Percentiles rank a stretch among this genome's conserved stretches.
Conservation (phyloP, 2,113 vertebrate genomes). For the Marcusenius ussheri region DNA sequence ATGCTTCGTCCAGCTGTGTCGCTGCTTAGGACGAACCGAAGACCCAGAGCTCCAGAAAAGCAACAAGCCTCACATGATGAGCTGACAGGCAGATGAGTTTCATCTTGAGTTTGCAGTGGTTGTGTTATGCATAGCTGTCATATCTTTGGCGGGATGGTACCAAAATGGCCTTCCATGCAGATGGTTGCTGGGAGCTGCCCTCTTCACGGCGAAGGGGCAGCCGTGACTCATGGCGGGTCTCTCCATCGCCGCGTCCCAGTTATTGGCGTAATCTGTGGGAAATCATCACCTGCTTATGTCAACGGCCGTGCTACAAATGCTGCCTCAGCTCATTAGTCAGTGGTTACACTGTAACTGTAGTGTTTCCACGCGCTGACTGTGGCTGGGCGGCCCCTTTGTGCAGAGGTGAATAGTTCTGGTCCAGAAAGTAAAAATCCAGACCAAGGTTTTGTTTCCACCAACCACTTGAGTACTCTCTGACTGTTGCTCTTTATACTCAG, state of each 20-base stretch:
- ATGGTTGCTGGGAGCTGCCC: neutral
- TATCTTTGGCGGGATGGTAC: neutral
- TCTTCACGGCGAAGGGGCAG: neutral
- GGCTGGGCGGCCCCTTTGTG: neutral
- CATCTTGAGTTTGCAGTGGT: neutral
- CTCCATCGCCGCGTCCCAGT: neutral
- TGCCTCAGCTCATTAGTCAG: neutral
- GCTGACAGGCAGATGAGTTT: neutral
- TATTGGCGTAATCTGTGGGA: neutral
- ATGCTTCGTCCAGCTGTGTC: neutral
- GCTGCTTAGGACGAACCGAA: neutral
- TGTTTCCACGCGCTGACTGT: neutral
- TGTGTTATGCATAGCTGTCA: neutral
- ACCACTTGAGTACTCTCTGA: too few species aligned
- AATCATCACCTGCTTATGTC: neutral
- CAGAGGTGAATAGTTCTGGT: neutral
- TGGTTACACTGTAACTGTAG: neutral
- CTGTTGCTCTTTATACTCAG: too few species aligned
- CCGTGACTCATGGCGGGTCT: neutral
- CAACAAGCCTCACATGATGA: neutral
- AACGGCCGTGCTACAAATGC: neutral
- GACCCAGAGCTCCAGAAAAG: neutral
- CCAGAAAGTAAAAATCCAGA: too few species aligned
- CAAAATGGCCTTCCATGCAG: neutral
- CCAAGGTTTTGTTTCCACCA: too few species aligned